Conservation (phyloP, 2,888 invertebrate species). For the Mechanitis mazaeus region DNA sequence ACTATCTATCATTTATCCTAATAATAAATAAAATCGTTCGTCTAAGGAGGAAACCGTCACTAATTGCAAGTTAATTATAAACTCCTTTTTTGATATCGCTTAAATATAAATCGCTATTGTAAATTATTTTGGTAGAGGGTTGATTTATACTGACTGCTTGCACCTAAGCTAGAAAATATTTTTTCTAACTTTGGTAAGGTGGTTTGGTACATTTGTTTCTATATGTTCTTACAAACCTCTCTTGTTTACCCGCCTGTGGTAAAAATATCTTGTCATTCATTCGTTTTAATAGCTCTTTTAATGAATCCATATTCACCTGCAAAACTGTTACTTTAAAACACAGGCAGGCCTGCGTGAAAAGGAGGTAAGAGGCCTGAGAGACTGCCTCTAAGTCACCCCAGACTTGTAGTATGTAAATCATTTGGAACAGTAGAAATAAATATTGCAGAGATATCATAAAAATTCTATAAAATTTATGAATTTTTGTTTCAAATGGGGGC, state of each 20-base stretch:
- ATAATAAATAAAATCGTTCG: too few relatives aligned
- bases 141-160: too few relatives aligned
- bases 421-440: slow-evolving; percentile 58
- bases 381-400: slow-evolving; percentile 65
- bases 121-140: too few relatives aligned
- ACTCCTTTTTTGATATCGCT: too few relatives aligned
- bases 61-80: too few relatives aligned
- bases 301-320: slow-evolving; percentile 45
- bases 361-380: slow-evolving; percentile 56
- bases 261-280: slow-evolving; percentile 55
- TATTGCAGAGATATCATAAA: slow-evolving; percentile 57
- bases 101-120: too few relatives aligned
- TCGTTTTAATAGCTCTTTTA: slow-evolving; percentile 43
- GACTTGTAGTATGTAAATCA: slow-evolving; percentile 54
- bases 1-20: too few relatives aligned
- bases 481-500: slow-evolving; percentile 34
- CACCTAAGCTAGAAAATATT: too few relatives aligned
- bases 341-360: slow-evolving; percentile 65
- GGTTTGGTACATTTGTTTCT: too few relatives aligned
- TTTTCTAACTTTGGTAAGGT: too few relatives aligned
- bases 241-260: slow-evolving; percentile 45
- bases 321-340: slow-evolving; percentile 64
- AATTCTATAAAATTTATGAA: slow-evolving; percentile 40
- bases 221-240: slow-evolving; percentile 39
- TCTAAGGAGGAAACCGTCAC: too few relatives aligned